A percentile compares a stretch with the other conserved stretches of the same genome.
Evolutionary conservation across 1,140 invertebrate genomes (phyloP).

Genomic region (Myzus persicae): DNA sequence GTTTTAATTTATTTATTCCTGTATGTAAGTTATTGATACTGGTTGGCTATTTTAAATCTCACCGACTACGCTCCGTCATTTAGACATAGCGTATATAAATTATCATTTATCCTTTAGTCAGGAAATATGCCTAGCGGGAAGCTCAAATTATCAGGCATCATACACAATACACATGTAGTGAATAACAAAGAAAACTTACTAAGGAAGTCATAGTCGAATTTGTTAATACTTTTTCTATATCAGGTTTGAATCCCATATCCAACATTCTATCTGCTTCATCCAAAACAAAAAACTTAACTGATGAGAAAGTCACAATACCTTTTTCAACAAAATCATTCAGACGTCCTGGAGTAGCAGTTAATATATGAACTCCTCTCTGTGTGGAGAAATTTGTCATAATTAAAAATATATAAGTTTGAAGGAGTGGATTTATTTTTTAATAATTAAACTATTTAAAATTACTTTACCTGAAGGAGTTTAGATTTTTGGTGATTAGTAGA

Average conservation of each 20-base stretch:
- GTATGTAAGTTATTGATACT: too few relatives aligned
- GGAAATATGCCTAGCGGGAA: background rate
- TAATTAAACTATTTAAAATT: background rate
- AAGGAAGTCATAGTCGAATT: constrained; percentile 75
- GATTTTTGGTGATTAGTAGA: constrained; percentile 64
- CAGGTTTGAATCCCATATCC: constrained; percentile 87
- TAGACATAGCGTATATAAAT: background rate
- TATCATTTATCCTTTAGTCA: background rate
- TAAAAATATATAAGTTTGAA: background rate
- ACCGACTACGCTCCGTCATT: too few relatives aligned
- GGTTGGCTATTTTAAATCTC: too few relatives aligned
- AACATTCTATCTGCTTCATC: constrained; percentile 98
- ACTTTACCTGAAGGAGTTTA: constrained; percentile 19
- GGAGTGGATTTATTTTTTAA: background rate
- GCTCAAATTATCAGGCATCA: background rate
- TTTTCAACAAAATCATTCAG: constrained; percentile 84
- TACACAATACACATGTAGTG: background rate
- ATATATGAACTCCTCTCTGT: constrained; percentile 80
- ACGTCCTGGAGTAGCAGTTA: constrained; percentile 93
- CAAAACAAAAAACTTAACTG: constrained; percentile 82
- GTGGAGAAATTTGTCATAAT: background rate
- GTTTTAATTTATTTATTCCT: too few relatives aligned
- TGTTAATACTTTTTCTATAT: constrained; percentile 78
- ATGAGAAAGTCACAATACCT: constrained; percentile 76
- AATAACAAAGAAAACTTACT: constrained; percentile 4